Conservation (phyloP, 2,797 vertebrate genomes). For the Enteromius unitaeniatus region DNA sequence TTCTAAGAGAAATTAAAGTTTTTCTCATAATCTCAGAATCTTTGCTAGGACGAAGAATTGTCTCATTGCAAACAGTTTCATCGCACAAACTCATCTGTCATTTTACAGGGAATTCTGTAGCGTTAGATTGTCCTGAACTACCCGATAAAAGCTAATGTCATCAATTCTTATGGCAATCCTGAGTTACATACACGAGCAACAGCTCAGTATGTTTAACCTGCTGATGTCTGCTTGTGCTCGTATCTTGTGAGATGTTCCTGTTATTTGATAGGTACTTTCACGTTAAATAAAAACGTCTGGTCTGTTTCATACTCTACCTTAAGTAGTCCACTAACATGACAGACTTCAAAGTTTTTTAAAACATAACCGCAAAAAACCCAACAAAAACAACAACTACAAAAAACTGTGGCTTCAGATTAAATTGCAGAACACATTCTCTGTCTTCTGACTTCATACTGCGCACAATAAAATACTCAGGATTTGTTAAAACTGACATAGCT, state of each 20-base stretch:
- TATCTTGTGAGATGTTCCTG: background rate
- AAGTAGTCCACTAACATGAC: background rate
- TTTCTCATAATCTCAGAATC: background rate
- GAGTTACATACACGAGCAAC: background rate
- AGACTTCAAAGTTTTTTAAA: background rate
- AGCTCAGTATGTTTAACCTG: background rate
- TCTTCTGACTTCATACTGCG: background rate
- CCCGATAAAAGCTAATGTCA: background rate
- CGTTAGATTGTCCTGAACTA: background rate
- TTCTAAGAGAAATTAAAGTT: background rate
- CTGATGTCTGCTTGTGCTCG: background rate
- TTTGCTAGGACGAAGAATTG: background rate
- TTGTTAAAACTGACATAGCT: background rate
- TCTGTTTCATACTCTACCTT: background rate
- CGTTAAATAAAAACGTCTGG: background rate
- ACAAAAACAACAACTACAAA: no score
- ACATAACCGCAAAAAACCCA: background rate
- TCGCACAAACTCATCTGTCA: background rate
- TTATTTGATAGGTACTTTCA: background rate
- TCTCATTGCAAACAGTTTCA: slow-evolving; percentile 10
- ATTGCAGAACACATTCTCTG: background rate
- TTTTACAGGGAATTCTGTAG: background rate
- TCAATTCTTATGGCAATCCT: background rate
- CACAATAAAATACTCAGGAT: background rate
- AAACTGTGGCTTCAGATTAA: background rate